A percentile compares a stretch with the other conserved stretches of the same genome.
phyloP scores from a whole-genome alignment of 2,888 invertebrate species.

The Chesias legatella region DNA sequence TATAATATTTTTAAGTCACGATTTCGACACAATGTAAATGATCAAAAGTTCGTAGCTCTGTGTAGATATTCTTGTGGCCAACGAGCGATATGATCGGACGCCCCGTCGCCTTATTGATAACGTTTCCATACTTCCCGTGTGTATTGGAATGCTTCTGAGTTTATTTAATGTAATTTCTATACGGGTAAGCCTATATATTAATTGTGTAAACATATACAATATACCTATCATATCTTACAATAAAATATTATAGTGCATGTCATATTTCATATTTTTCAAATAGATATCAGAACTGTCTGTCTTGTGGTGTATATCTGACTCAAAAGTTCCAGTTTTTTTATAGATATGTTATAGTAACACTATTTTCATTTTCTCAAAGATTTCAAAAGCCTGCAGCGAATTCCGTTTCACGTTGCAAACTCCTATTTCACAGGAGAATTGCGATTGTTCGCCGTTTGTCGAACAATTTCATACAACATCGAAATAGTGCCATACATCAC shows the following conservation, averaged over 20 bases:
- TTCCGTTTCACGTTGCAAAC: not conserved
- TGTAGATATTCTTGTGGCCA: slow-evolving; percentile 57
- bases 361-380: not conserved
- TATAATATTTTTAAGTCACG: slow-evolving; percentile 52
- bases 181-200: slow-evolving; percentile 39
- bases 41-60: slow-evolving; percentile 57
- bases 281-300: too few relatives aligned
- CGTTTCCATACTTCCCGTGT: slow-evolving; percentile 75
- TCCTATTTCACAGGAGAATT: not conserved
- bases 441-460: slow-evolving; percentile 6
- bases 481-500: slow-evolving; percentile 52
- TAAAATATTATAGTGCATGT: not conserved
- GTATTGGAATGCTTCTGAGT: slow-evolving; percentile 72
- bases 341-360: too few relatives aligned
- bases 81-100: slow-evolving; percentile 71
- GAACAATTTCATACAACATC: slow-evolving; percentile 16
- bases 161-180: slow-evolving; percentile 68
- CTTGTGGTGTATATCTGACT: too few relatives aligned
- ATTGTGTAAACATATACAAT: slow-evolving; percentile 25
- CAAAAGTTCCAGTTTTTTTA: too few relatives aligned
- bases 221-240: slow-evolving; percentile 5
- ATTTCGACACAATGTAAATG: slow-evolving; percentile 58
- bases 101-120: slow-evolving; percentile 78
- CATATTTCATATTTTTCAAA: too few relatives aligned
- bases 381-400: slow-evolving; percentile 9